Percentiles rank a stretch among this genome's conserved stretches.
These are phyloP conservation scores for Metaphire vulgaris DNA, from an alignment of 1,140 invertebrate genomes.

Conservation along the genomic window DNA sequence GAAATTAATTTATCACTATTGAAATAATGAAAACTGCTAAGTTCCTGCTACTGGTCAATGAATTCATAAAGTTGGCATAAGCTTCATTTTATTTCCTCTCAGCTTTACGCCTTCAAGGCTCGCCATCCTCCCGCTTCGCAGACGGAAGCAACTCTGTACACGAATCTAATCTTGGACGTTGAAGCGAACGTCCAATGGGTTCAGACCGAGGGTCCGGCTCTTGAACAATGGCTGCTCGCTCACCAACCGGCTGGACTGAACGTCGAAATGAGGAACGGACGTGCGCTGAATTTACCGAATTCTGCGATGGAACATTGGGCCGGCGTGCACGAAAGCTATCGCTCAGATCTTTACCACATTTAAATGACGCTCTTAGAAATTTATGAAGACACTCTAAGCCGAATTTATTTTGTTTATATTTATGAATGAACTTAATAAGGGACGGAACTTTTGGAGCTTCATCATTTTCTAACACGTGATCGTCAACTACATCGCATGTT, in stretches of 20 bases:
- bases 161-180: neutral
- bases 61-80: too few relatives aligned
- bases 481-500: too few relatives aligned
- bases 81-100: neutral
- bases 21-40: neutral
- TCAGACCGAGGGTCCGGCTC: neutral
- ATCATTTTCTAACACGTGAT: too few relatives aligned
- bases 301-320: neutral
- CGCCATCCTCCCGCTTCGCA: neutral
- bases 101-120: neutral
- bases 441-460: too few relatives aligned
- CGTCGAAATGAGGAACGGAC: neutral
- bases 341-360: neutral
- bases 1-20: neutral
- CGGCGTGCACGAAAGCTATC: neutral
- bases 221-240: neutral
- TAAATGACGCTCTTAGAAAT: neutral
- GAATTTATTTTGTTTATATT: too few relatives aligned
- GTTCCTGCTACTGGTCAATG: too few relatives aligned
- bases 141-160: neutral
- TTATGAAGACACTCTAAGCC: too few relatives aligned
- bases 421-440: too few relatives aligned
- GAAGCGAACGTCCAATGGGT: neutral
- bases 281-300: neutral
- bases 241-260: neutral